phyloP scores from a whole-genome alignment of 2,113 vertebrate genomes.

The Scytalopus superciliaris region DNA sequence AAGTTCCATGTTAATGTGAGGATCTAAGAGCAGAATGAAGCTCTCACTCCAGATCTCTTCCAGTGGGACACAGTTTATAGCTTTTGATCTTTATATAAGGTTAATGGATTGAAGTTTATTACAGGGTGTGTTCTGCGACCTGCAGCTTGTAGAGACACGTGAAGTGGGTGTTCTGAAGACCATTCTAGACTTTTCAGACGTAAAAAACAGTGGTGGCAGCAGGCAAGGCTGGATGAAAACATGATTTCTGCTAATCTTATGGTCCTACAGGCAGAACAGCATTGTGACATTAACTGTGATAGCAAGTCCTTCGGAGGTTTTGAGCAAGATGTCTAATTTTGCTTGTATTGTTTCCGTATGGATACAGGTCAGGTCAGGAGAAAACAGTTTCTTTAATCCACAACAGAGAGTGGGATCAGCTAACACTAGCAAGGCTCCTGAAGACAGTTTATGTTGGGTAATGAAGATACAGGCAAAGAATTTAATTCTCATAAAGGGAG shows the following conservation, averaged over 20 bases:
- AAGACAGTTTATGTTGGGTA: not conserved
- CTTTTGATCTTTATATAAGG: slow-evolving; percentile 3
- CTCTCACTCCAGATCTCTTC: not conserved
- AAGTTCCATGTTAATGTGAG: not conserved
- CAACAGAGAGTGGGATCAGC: not conserved
- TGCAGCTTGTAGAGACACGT: not conserved
- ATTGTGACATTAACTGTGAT: not conserved
- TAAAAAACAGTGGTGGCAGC: not conserved
- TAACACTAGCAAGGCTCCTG: not conserved
- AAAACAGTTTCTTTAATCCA: not conserved
- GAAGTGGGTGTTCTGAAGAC: not conserved
- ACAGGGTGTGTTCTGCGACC: not conserved
- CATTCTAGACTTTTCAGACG: not conserved
- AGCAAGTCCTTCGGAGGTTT: not conserved
- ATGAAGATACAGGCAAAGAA: not conserved
- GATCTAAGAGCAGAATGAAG: not conserved
- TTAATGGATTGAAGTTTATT: not conserved
- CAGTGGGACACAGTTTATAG: not conserved
- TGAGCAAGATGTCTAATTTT: not conserved
- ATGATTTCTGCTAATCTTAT: not conserved
- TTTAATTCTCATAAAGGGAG: slow-evolving; percentile 22
- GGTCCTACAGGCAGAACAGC: not conserved
- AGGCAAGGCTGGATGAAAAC: not conserved
- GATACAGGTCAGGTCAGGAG: not conserved
- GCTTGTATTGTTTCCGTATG: not conserved